Evolutionary conservation across 2,797 vertebrate genomes (phyloP), one percentile per base, ranked within the genome.

Genomic region (Chelmon rostratus): DNA sequence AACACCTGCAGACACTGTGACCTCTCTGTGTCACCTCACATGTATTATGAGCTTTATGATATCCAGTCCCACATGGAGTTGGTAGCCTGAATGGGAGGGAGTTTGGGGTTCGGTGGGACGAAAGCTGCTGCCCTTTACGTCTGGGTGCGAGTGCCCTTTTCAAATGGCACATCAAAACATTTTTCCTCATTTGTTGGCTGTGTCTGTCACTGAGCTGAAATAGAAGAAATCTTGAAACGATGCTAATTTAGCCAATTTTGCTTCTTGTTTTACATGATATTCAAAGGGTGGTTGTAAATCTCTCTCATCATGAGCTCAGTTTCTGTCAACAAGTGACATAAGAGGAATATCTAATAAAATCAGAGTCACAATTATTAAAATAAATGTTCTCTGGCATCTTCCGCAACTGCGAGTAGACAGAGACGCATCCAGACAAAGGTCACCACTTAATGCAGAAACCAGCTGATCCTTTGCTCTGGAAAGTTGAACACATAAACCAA

Each of bases 111-210:
- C 3, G 18, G 23, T 42, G 15, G 25, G 33, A 68, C 5, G 11
- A 47, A 77, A 73, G 53, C 47, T 33, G 5, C 63, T 82, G 82
- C 79, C 82, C 65, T 87, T 88, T 84, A 74, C 81, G 54, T 69
- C 25, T 62, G 37, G 54, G 56, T 82, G 46, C 4, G 2, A 68
- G 46, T 87, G 84, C 53, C 83, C 87, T 91, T 89, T 90, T 42
- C n/a, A 89, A 89, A 87, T 88, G 85, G 74, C 79, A 76, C 62
- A 79, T 88, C 70, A 78, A 81, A 84, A 66, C 9, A n/a, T 23
- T 54, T 78, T 38, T 66, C 1, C 40, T 59, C 69, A 59, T 83
- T 78, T 59, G 72, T 67, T 38, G 19, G 47, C 42, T 54, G 13
- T 4, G 37, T 67, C 4, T 72, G 25, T 74, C 52, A 57, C 65